Evolutionary conservation across 2,113 vertebrate genomes (phyloP).

Genomic region (Limnothrissa miodon): DNA sequence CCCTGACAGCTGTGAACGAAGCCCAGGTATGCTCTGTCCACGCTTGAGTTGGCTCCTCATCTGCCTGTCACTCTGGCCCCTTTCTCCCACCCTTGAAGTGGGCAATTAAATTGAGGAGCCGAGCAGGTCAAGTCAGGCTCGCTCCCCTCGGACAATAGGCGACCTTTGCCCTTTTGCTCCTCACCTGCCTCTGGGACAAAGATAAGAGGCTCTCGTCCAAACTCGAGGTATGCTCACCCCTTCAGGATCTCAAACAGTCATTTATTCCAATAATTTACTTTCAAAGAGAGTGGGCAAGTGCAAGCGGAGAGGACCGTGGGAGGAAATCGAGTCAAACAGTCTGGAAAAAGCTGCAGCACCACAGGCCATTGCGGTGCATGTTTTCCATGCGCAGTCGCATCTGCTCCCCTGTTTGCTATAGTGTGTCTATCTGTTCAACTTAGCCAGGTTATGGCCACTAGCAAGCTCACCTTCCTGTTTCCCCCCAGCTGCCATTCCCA

Average conservation of each 20-base stretch:
- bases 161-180: slow-evolving; percentile 44
- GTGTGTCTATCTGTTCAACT: slow-evolving; percentile 28
- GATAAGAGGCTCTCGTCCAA: slow-evolving; percentile 36
- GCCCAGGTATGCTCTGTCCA: slow-evolving; percentile 26
- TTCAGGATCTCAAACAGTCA: neutral
- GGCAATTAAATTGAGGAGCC: slow-evolving; percentile 26
- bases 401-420: neutral
- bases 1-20: slow-evolving; percentile 30
- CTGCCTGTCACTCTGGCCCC: slow-evolving; percentile 19
- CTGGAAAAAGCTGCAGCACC: slow-evolving; percentile 17
- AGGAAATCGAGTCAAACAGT: neutral
- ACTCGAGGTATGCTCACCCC: slow-evolving; percentile 27
- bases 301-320: neutral
- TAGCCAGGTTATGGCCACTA: slow-evolving; percentile 27
- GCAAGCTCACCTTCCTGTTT: slow-evolving; percentile 31
- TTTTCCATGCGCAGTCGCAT: slow-evolving; percentile 28
- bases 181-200: slow-evolving; percentile 42
- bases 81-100: slow-evolving; percentile 22
- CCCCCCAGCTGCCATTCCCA: slow-evolving; percentile 32
- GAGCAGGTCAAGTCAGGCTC: slow-evolving; percentile 42
- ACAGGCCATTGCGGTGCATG: slow-evolving; percentile 6
- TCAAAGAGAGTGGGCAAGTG: neutral
- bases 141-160: slow-evolving; percentile 36
- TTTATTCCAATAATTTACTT: slow-evolving; percentile 16
- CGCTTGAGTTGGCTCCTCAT: slow-evolving; percentile 4